phyloP scores from a whole-genome alignment of 2,113 vertebrate genomes.

The Scalopus aquaticus region DNA sequence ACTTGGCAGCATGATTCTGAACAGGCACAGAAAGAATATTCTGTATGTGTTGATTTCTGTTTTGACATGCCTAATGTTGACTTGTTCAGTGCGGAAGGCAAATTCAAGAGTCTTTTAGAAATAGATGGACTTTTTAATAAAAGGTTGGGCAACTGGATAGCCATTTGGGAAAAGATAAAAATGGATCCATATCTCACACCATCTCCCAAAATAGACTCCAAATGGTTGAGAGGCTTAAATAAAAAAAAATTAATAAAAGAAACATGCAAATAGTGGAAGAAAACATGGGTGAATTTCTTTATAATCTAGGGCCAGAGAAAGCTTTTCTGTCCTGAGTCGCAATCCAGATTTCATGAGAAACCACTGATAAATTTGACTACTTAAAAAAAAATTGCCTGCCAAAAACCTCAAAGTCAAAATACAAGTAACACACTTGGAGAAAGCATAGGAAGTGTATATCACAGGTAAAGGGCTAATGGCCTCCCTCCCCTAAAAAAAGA shows the following conservation, averaged over 20 bases:
- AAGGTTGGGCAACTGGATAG: not conserved
- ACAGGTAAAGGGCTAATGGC: not conserved
- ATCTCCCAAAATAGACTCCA: constrained; percentile 19
- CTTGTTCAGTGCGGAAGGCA: not conserved
- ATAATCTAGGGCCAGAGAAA: not conserved
- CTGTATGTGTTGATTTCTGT: not conserved
- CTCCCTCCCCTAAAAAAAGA: not conserved
- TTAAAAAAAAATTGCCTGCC: not conserved
- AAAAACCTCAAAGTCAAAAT: not conserved
- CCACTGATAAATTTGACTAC: not conserved
- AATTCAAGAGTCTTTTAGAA: not conserved
- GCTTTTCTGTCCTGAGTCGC: not conserved
- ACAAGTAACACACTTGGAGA: not conserved
- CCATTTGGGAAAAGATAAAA: constrained; percentile 47
- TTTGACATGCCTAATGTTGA: not conserved
- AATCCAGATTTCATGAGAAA: constrained; percentile 10
- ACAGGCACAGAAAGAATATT: not conserved
- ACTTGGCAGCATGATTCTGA: not conserved
- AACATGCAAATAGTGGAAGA: not conserved
- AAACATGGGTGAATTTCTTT: not conserved
- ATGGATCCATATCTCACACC: not conserved
- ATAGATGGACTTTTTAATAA: not conserved
- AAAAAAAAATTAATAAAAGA: not conserved
- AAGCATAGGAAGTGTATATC: not conserved
- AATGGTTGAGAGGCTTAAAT: constrained; percentile 36